Evolutionary conservation across 2,113 vertebrate genomes (phyloP).

Genomic region (Polyodon spathula): DNA sequence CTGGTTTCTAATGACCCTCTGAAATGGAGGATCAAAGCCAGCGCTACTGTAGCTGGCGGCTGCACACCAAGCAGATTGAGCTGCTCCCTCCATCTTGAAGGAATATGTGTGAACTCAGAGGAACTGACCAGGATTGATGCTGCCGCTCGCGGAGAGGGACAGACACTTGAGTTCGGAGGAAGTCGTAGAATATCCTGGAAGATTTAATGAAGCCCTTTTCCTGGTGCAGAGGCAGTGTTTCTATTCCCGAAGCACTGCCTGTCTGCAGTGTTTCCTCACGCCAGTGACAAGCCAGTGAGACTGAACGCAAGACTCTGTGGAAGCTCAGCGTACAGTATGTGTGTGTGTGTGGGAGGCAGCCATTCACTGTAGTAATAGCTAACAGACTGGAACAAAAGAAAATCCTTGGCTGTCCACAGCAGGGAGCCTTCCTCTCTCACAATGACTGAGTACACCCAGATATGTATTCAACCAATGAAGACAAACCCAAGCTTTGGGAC

Average conservation of each 20-base stretch:
- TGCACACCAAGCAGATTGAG: too few species aligned
- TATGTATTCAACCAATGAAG: neutral
- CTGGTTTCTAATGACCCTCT: too few species aligned
- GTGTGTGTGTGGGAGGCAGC: neutral
- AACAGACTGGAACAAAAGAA: constrained; percentile 15
- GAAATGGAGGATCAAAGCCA: too few species aligned
- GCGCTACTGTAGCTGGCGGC: too few species aligned
- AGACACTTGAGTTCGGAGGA: neutral
- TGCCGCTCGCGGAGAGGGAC: neutral
- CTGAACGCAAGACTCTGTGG: neutral
- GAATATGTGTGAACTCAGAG: too few species aligned
- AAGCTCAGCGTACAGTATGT: neutral
- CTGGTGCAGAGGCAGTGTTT: neutral
- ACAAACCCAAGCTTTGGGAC: too few species aligned
- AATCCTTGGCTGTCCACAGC: neutral
- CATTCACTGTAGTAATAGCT: constrained; percentile 13
- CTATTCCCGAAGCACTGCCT: neutral
- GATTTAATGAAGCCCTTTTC: neutral
- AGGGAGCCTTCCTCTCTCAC: constrained; percentile 10
- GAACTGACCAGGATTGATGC: too few species aligned
- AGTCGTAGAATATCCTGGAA: too few species aligned
- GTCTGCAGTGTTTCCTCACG: constrained; percentile 1
- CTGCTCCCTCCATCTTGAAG: too few species aligned
- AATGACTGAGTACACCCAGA: constrained; percentile 3
- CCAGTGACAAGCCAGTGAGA: neutral